Base-by-base conservation (phyloP, 2,888 invertebrate species). In the Melipona beecheii region DNA sequence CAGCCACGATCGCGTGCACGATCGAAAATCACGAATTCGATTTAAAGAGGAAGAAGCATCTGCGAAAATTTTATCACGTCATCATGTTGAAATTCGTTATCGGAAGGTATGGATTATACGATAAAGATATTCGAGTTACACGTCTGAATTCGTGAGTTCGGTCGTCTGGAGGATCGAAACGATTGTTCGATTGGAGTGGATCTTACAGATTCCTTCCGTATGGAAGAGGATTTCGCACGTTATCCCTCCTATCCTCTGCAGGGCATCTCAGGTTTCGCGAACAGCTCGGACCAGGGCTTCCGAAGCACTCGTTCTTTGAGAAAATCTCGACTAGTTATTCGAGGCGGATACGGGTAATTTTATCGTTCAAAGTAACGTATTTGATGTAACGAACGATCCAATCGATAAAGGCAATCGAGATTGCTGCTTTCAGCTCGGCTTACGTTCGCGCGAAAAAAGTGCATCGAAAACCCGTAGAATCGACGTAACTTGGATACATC, bases 211-310 rank as follows among this genome's bases (percentile, higher is more conserved):
- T 80, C 43, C 79, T 84, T 87, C 80, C 74, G 64, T 75, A 69
- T 19, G 82, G 54, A 81, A 86, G 74, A 77, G 50, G 19, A 66
- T 75, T 66, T 80, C 58, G 62, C 68, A 68, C 19, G 58, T 78
- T 70, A 78, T 75, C 70, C 62, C 76, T 62, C 81, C 49, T 82
- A 66, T 72, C 68, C 31, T 77, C 56, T 72, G 70, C 74, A 78
- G 86, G 72, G 72, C 77, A 87, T 78, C 87, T 85, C 89, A 87
- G 80, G 82, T 87, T 68, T 85, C 84, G 78, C 85, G 76, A 69
- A 73, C 77, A 86, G 27, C 77, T 82, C 52, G 81, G 68, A 72
- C 62, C 77, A 50, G 75, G 66, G 65, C 52, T 88, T 88, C 66
- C 73, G 58, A 80, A 60, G 60, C 74, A 78, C 70, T 72, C 66